phyloP scores from a whole-genome alignment of 2,888 invertebrate species.

The Rhagonycha fulva region DNA sequence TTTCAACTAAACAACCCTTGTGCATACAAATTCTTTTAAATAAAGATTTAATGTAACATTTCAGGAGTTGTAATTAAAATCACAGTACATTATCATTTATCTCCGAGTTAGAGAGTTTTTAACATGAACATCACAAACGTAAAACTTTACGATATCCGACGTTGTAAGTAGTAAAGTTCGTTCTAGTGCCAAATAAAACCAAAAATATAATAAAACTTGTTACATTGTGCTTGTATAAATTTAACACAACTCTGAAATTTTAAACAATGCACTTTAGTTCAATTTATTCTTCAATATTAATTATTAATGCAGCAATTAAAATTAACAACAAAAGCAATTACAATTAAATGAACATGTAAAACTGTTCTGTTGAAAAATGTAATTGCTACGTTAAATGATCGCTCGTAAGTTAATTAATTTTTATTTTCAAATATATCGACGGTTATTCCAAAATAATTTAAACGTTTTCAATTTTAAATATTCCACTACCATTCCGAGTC shows the following conservation, averaged over 20 bases:
- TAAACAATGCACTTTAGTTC: constrained; percentile 5
- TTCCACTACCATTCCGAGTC: neutral
- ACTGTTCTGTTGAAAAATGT: neutral
- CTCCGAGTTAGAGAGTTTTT: neutral
- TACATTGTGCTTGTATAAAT: constrained; percentile 25
- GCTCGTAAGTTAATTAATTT: neutral
- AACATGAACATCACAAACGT: constrained; percentile 7
- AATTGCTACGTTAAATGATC: neutral
- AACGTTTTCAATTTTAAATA: neutral
- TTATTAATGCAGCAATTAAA: neutral
- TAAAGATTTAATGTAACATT: neutral
- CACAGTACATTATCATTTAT: neutral
- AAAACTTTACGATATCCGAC: constrained; percentile 17
- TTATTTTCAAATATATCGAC: neutral
- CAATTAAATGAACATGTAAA: neutral
- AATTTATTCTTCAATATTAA: constrained; percentile 5
- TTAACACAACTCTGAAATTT: constrained; percentile 17
- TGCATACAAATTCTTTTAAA: neutral
- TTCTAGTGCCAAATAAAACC: constrained; percentile 19
- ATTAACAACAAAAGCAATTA: neutral
- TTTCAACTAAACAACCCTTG: neutral
- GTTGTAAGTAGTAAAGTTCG: constrained; percentile 13
- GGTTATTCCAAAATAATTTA: neutral
- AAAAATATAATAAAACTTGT: constrained; percentile 24
- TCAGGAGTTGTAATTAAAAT: neutral